A percentile compares a stretch with the other conserved stretches of the same genome.
phyloP scores from a whole-genome alignment of 1,140 invertebrate genomes.

The Sinella curviseta region DNA sequence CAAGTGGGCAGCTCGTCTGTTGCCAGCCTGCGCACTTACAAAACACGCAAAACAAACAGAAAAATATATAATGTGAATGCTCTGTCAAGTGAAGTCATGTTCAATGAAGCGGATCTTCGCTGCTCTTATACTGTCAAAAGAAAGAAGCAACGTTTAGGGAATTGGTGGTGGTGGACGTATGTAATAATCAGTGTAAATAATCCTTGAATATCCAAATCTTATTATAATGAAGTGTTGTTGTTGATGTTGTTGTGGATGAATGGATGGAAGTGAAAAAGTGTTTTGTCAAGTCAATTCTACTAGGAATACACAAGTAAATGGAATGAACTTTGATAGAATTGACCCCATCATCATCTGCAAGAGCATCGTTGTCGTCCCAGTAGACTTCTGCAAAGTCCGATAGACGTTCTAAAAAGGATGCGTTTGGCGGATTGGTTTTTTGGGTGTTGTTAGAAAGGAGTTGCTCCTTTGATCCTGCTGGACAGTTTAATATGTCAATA shows the following conservation, averaged over 20 bases:
- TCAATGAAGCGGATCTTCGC: constrained; percentile 1
- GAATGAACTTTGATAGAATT: neutral
- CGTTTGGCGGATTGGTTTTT: neutral
- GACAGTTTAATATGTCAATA: constrained; percentile 22
- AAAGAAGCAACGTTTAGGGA: neutral
- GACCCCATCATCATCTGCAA: neutral
- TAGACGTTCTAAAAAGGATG: neutral
- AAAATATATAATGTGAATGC: neutral
- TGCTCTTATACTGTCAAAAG: neutral
- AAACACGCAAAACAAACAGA: too few relatives aligned
- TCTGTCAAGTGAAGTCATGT: constrained; percentile 16
- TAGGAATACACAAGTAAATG: too few relatives aligned
- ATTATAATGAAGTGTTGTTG: neutral
- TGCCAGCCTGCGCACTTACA: too few relatives aligned
- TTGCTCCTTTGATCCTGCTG: constrained; percentile 22
- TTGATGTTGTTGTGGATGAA: neutral
- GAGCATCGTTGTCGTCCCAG: neutral
- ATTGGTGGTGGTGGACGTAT: neutral
- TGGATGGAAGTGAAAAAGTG: constrained; percentile 1
- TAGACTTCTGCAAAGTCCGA: constrained; percentile 1
- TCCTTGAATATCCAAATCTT: constrained; percentile 12
- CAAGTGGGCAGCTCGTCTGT: neutral
- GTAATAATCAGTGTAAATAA: neutral
- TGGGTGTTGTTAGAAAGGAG: neutral
- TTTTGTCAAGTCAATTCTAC: neutral